Conservation (phyloP, 2,113 vertebrate genomes). For the Nothoprocta perdicaria region DNA sequence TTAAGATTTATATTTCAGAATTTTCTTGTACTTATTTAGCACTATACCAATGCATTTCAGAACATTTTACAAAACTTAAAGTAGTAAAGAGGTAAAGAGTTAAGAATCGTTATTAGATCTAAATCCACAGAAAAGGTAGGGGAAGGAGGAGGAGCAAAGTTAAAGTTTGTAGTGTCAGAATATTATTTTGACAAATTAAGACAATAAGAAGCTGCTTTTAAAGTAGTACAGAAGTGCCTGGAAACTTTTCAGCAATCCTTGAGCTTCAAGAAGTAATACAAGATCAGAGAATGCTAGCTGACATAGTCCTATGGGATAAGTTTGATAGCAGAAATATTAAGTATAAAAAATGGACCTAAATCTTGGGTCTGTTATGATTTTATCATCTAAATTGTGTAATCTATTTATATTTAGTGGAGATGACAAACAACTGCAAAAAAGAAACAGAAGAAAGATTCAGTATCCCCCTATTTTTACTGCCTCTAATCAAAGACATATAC, state of each 20-base stretch:
- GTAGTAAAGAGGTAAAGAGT: background rate
- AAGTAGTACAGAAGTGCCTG: conserved; percentile 3
- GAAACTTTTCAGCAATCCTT: background rate
- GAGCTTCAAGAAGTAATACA: background rate
- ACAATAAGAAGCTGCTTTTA: conserved; percentile 12
- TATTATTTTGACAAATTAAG: background rate
- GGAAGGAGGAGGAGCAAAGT: background rate
- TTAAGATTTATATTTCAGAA: background rate
- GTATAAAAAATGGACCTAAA: background rate
- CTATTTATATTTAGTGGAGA: background rate
- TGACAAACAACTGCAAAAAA: background rate
- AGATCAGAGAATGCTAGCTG: background rate
- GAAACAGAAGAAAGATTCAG: background rate
- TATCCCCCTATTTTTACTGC: background rate
- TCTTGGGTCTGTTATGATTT: background rate
- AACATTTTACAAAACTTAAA: background rate
- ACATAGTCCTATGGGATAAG: background rate
- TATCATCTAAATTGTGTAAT: background rate
- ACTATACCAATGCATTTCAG: background rate
- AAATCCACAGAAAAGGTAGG: background rate
- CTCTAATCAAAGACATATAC: background rate
- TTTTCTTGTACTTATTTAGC: background rate
- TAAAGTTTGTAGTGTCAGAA: background rate
- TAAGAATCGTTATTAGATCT: background rate
- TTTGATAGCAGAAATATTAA: background rate